Base-by-base conservation (phyloP, 2,888 invertebrate genomes). In the Coleophora deauratella region DNA sequence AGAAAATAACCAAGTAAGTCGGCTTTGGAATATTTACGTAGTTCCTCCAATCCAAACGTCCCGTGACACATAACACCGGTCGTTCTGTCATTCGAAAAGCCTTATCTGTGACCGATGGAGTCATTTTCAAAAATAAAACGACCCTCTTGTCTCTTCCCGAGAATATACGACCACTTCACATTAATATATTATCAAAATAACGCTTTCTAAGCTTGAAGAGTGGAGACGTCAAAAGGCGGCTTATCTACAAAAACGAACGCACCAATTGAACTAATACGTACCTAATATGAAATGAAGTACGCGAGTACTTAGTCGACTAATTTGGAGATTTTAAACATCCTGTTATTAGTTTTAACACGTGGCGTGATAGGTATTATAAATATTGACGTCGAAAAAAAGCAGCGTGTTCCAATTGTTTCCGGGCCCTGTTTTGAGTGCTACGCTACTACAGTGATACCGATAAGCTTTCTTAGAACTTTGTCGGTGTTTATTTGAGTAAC, bases 91-190 rank as follows among this genome's bases (percentile, higher is more conserved):
- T 64, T 58, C 54, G 54, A 54, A 59, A 61, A 58, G 62, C 77
- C 69, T 81, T 81, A 80, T 74, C 77, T 55, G 73, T 82, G 81
- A 85, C 59, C 76, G 72, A 82, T 84, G 79, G 72, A 69, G 77
- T 71, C 72, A 80, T 81, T 77, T 72, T 80, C 74, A 69, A 85
- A 84, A 85, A 85, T 84, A 81, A 82, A 80, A 68, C 75, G 62
- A 66, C 70, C 66, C 72, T 71, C 64, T 66, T 49, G 57, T 65
- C 66, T 60, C 54, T 55, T n/a, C 60, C 62, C 65, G 69, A 66
- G 70, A 72, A 80, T 67, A 60, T 72, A 79, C 68, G 77, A 66
- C 62, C 73, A 68, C 71, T 72, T 71, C 66, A 71, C 66, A 69
- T 67, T 75, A 76, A 77, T 77, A 76, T 75, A 79, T 77, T 78